Evolutionary conservation across 2,113 vertebrate species (phyloP).

Genomic region (Oxyura jamaicensis): DNA sequence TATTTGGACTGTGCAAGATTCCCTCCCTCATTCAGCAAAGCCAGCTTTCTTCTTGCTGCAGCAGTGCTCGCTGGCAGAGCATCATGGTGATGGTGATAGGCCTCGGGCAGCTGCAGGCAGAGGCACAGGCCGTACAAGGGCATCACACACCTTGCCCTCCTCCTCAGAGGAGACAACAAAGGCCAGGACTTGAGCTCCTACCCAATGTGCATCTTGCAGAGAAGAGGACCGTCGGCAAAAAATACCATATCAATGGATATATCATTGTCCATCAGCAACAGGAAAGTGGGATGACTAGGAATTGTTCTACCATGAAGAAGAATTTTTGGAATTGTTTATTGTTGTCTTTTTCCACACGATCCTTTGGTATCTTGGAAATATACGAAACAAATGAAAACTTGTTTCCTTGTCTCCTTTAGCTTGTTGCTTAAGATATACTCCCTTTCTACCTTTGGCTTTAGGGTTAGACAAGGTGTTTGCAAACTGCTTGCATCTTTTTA

Average conservation of each 20-base stretch:
- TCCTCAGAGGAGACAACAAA: background rate
- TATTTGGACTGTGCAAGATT: background rate
- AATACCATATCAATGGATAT: background rate
- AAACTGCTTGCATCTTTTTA: background rate
- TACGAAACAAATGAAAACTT: background rate
- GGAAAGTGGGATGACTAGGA: background rate
- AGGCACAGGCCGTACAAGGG: background rate
- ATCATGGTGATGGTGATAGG: background rate
- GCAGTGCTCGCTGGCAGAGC: background rate
- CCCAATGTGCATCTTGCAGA: rapidly evolving
- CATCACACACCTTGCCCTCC: background rate
- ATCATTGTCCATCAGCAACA: background rate
- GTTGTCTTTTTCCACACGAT: background rate
- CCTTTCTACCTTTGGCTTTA: background rate
- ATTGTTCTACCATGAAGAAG: background rate
- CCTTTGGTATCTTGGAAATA: background rate
- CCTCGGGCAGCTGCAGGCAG: background rate
- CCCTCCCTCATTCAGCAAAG: background rate
- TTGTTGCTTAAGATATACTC: background rate
- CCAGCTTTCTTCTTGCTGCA: background rate
- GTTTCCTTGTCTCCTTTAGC: background rate
- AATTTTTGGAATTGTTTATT: background rate
- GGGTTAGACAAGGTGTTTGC: background rate
- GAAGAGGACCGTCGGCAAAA: background rate
- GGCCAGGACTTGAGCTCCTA: background rate